Evolutionary conservation across 2,113 vertebrate species (phyloP).

Genomic region (Oryctolagus cuniculus): DNA sequence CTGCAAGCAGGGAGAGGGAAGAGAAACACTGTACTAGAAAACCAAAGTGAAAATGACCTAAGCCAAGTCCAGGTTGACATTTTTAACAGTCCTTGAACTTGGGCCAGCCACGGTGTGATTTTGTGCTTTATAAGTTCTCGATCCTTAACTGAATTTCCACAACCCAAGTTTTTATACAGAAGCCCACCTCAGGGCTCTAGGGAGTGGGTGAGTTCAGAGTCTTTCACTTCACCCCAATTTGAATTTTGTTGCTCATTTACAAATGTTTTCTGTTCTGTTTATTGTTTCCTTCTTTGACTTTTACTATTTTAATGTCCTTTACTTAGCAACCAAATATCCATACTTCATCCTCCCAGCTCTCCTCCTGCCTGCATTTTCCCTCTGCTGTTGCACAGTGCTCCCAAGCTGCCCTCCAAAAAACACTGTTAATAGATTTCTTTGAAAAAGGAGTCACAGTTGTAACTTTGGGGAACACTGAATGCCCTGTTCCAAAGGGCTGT

Average conservation of each 20-base stretch:
- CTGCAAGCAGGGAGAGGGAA: background rate
- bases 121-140: background rate
- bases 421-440: background rate
- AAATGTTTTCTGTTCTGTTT: background rate
- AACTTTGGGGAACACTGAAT: background rate
- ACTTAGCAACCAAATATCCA: background rate
- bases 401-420: background rate
- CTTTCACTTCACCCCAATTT: background rate
- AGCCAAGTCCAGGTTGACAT: background rate
- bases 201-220: background rate
- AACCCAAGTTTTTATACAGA: background rate
- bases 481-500: background rate
- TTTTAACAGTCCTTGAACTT: background rate
- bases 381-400: background rate
- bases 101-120: background rate
- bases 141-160: background rate
- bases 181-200: too few species aligned
- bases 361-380: background rate
- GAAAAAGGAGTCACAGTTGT: background rate
- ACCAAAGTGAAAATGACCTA: background rate
- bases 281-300: background rate
- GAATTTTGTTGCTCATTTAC: background rate
- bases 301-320: background rate
- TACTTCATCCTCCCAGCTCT: background rate
- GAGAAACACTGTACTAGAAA: background rate